Conservation (phyloP, 2,113 vertebrate genomes). For the Zosterops hypoxanthus region DNA sequence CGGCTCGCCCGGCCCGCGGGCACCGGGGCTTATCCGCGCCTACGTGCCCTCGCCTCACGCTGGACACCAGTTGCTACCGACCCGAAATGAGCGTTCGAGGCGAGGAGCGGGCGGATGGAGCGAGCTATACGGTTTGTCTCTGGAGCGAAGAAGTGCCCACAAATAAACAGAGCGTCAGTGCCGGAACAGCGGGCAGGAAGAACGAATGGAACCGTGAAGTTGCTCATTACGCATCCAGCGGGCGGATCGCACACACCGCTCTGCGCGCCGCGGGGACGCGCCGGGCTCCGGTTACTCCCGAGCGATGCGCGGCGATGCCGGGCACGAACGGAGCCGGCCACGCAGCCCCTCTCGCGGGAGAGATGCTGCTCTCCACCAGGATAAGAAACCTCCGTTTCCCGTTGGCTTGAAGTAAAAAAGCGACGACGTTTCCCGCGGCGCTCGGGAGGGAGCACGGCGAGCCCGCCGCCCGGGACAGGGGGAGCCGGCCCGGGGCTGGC, state of each 20-base stretch:
- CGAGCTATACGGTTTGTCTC: background rate
- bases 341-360: background rate
- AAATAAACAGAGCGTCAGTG: background rate
- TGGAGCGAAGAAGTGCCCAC: background rate
- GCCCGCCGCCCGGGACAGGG: background rate
- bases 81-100: background rate
- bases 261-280: background rate
- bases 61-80: conserved; percentile 45
- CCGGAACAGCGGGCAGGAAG: conserved; percentile 11
- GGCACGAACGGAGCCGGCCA: background rate
- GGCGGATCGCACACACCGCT: background rate
- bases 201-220: background rate
- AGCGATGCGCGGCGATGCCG: background rate
- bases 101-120: background rate
- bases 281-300: background rate
- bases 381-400: background rate
- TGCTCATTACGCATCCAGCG: background rate
- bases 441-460: background rate
- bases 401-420: background rate
- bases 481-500: background rate
- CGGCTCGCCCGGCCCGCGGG: background rate
- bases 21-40: background rate
- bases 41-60: background rate
- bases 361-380: background rate
- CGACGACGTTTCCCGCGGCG: background rate